Conservation (phyloP, 2,113 vertebrate species). For the Psilopsiagon aurifrons region DNA sequence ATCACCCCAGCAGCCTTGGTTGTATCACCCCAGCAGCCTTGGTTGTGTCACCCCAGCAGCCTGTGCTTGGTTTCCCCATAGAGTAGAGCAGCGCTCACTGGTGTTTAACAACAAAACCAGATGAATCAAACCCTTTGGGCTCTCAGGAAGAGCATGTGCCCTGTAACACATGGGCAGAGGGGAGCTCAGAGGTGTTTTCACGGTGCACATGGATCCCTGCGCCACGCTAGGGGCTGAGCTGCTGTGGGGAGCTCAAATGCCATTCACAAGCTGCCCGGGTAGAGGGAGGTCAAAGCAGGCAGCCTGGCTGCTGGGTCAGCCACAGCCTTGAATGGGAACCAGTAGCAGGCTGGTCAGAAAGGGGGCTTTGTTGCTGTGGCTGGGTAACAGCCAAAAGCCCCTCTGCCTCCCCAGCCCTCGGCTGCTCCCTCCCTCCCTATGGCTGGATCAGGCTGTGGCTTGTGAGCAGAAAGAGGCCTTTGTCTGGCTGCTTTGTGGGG, state of each 20-base stretch:
- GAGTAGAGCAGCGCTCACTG: background rate
- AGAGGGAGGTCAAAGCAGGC: slow-evolving; percentile 31
- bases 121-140: background rate
- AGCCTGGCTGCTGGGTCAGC: background rate
- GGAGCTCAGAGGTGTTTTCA: fast-evolving
- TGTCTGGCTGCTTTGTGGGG: background rate
- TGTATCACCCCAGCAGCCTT: too few relatives aligned
- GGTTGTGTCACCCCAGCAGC: fast-evolving
- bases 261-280: fast-evolving
- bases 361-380: slow-evolving; percentile 37
- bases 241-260: fast-evolving
- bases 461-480: slow-evolving; percentile 29
- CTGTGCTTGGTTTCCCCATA: background rate
- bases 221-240: background rate
- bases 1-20: fast-evolving
- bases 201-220: fast-evolving
- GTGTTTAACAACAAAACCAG: background rate
- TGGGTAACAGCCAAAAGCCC: slow-evolving; percentile 34
- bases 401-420: background rate
- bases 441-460: background rate
- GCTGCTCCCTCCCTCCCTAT: background rate
- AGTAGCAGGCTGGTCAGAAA: background rate
- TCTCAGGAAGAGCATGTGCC: fast-evolving
- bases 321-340: background rate
- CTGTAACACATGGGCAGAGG: fast-evolving